phyloP scores from a whole-genome alignment of 2,888 invertebrate genomes.

The Camptogramma bilineatum region DNA sequence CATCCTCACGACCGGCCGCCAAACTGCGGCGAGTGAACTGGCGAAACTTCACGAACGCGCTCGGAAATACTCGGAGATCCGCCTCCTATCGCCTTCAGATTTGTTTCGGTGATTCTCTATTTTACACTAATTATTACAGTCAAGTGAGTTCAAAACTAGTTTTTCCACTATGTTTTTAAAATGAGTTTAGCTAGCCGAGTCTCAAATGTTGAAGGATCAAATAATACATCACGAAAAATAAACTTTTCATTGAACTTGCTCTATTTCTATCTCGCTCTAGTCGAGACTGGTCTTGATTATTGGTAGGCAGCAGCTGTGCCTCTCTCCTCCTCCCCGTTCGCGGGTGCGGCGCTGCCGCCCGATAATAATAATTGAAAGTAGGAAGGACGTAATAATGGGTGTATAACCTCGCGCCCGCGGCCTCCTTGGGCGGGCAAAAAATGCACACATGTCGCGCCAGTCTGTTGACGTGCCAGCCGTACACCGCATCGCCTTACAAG shows the following conservation, averaged over 20 bases:
- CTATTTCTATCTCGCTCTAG: conserved; percentile 73
- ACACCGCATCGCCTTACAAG: conserved; percentile 56
- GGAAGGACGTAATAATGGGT: conserved; percentile 86
- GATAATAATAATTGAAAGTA: conserved; percentile 86
- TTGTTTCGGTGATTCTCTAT: conserved; percentile 57
- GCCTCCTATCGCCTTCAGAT: conserved; percentile 82
- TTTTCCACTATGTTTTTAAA: not conserved
- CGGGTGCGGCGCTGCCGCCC: conserved; percentile 82
- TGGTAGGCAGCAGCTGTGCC: conserved; percentile 86
- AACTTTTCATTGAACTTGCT: conserved; percentile 47
- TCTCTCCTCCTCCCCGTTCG: conserved; percentile 84
- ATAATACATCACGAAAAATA: conserved; percentile 25
- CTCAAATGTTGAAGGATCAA: not conserved
- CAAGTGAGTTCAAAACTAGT: not conserved
- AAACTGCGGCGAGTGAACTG: conserved; percentile 83
- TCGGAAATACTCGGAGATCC: conserved; percentile 82
- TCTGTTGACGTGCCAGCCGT: conserved; percentile 59
- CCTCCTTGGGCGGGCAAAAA: conserved; percentile 86
- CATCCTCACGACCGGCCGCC: conserved; percentile 84
- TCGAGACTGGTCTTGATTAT: conserved; percentile 82
- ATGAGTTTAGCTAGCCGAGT: not conserved
- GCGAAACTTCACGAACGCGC: conserved; percentile 64
- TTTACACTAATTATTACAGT: conserved; percentile 38
- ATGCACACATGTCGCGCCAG: conserved; percentile 80
- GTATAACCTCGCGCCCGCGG: conserved; percentile 85